Evolutionary conservation across 2,113 vertebrate species (phyloP), one percentile per base, ranked within the genome.

Genomic region (Stictonetta naevosa): DNA sequence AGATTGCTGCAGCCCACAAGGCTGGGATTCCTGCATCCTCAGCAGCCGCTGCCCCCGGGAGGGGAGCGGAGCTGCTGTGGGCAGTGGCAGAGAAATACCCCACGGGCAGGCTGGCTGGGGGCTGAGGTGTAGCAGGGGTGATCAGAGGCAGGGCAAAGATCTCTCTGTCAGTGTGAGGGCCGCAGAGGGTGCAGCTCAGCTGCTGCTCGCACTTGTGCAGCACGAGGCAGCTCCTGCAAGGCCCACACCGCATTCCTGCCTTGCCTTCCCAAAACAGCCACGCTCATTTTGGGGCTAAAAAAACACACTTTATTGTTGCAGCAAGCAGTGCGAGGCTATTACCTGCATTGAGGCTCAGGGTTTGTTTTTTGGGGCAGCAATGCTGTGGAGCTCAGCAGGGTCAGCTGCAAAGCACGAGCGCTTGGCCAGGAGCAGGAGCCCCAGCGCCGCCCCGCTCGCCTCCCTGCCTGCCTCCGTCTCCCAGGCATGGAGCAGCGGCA

Each of bases 401-500:
- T 33, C 31, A 6, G 15, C 18, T 20, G 18, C 28, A 33, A 21
- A 11, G 31, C 10, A 19, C n/a, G 28, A 38, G 36, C 21, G 21
- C 59, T 72, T 93, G 95, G 38, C 88, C 60, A 48, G 66, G 83
- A 95, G 66, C 83, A 46, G 6, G 7, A 36, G 12, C 67, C 11
- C 21, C 71, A 72, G 91, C 71, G 17, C 89, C 78, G 28, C 81
- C 84, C 52, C 40, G 73, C 78, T 93, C 64, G 89, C 94, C 92
- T 93, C 87, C 89, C 7, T 69, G 93, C 95, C 92, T 93, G 89
- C 87, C 6, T 69, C 86, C 31, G 1, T 94, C 89, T 94, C 88
- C 88, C 78, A 96, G 85, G 94, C 93, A 96, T 44, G 46, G 50
- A 89, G 91, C 76, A 0, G 95, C 94, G 91, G 95, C 95, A 92